Evolutionary conservation across 2,113 vertebrate genomes (phyloP).

Genomic region (Mesembrinibis cayennensis): DNA sequence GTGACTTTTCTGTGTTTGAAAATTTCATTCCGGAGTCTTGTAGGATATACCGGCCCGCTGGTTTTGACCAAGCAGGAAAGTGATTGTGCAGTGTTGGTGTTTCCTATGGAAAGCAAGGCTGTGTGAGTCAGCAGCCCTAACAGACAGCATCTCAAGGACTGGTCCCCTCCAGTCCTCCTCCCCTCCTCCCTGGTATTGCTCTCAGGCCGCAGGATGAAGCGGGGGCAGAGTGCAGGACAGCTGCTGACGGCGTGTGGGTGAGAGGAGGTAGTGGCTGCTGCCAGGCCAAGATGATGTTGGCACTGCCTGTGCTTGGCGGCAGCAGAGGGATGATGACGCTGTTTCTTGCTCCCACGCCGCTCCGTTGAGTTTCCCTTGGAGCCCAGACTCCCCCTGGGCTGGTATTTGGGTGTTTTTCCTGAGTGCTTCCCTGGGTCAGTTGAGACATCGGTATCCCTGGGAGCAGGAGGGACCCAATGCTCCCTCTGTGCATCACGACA

Average conservation of each 20-base stretch:
- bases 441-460: neutral
- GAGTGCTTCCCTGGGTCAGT: neutral
- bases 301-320: neutral
- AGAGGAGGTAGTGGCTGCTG: neutral
- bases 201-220: neutral
- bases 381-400: neutral
- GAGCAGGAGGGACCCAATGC: neutral
- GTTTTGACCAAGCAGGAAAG: neutral
- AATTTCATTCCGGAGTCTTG: neutral
- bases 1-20: neutral
- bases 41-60: neutral
- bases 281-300: neutral
- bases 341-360: neutral
- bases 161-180: too few species aligned
- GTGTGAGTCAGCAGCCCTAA: neutral
- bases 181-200: too few species aligned
- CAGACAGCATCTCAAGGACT: neutral
- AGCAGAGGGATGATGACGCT: neutral
- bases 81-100: neutral
- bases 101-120: neutral
- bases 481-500: neutral
- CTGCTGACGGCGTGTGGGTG: neutral
- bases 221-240: neutral
- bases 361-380: conserved; percentile 25
- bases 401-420: neutral